Percentiles rank a stretch among this genome's conserved stretches.
Evolutionary conservation across 2,797 vertebrate species (phyloP).

Genomic region (Pangasius krempfi): DNA sequence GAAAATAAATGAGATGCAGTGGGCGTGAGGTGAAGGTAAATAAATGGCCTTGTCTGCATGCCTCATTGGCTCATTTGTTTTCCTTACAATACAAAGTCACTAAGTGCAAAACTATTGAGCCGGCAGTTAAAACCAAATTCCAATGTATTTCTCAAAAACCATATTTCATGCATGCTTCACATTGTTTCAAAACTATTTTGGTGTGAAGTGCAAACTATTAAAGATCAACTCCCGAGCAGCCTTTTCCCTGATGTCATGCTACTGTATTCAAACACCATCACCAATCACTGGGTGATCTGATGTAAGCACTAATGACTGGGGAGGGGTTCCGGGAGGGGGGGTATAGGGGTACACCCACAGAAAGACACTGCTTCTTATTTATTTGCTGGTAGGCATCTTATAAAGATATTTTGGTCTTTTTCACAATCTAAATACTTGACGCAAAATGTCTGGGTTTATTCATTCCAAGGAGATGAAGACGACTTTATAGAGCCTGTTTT

Average conservation of each 20-base stretch:
- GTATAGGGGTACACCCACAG: not conserved
- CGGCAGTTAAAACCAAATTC: not conserved
- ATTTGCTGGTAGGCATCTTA: not conserved
- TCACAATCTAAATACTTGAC: not conserved
- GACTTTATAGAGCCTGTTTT: not conserved
- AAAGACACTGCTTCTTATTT: not conserved
- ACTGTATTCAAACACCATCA: not conserved
- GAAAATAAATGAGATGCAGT: not conserved
- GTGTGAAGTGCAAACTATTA: not conserved
- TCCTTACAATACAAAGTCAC: not conserved
- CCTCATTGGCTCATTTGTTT: not conserved
- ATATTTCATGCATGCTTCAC: not conserved
- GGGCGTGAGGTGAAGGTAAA: not conserved
- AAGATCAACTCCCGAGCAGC: not conserved
- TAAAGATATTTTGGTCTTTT: not conserved
- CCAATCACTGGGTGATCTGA: not conserved
- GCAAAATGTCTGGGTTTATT: not conserved
- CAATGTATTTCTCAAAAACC: not conserved
- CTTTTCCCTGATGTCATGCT: not conserved
- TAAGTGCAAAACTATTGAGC: not conserved
- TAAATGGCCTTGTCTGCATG: constrained; percentile 3
- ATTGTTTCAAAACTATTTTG: constrained; percentile 11
- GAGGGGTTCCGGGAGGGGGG: not conserved
- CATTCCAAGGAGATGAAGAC: not conserved
- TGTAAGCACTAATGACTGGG: not conserved